These are phyloP conservation scores for Echinops telfairi DNA, from an alignment of 2,113 vertebrate species.

Conservation along the genomic window DNA sequence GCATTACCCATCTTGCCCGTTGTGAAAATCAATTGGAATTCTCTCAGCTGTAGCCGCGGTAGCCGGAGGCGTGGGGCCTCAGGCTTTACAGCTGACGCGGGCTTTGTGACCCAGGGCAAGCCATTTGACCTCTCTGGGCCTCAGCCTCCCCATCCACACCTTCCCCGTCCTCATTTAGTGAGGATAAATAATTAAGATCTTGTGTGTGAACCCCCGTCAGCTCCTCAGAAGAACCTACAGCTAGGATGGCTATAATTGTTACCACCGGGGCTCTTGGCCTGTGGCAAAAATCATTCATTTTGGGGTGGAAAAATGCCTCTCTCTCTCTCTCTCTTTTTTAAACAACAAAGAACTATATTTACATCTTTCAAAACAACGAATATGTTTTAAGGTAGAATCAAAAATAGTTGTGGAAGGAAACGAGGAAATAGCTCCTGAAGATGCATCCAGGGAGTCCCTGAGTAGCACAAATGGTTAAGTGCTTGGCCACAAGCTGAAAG, in stretches of 20 bases:
- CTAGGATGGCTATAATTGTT: background rate
- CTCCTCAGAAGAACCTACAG: slow-evolving; percentile 36
- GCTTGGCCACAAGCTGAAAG: background rate
- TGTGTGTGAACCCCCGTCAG: background rate
- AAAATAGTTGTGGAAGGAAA: background rate
- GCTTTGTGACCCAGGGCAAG: slow-evolving; percentile 58
- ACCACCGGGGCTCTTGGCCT: slow-evolving; percentile 25
- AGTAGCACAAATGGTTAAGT: background rate
- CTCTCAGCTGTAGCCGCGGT: background rate
- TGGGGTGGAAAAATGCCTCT: background rate
- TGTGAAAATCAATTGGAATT: background rate
- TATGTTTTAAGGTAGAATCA: background rate
- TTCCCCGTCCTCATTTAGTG: slow-evolving; percentile 41
- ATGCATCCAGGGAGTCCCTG: too few relatives aligned
- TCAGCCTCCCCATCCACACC: background rate
- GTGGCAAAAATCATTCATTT: slow-evolving; percentile 65
- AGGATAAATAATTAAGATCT: slow-evolving; percentile 72
- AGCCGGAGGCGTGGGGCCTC: background rate
- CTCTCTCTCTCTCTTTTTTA: background rate
- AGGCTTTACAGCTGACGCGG: background rate
- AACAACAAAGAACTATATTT: slow-evolving; percentile 2
- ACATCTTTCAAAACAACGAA: background rate
- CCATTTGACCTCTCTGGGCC: slow-evolving; percentile 64
- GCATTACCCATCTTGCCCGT: background rate
- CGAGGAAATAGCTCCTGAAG: background rate